phyloP scores from a whole-genome alignment of 2,113 vertebrate genomes.

The Pavo muticus region DNA sequence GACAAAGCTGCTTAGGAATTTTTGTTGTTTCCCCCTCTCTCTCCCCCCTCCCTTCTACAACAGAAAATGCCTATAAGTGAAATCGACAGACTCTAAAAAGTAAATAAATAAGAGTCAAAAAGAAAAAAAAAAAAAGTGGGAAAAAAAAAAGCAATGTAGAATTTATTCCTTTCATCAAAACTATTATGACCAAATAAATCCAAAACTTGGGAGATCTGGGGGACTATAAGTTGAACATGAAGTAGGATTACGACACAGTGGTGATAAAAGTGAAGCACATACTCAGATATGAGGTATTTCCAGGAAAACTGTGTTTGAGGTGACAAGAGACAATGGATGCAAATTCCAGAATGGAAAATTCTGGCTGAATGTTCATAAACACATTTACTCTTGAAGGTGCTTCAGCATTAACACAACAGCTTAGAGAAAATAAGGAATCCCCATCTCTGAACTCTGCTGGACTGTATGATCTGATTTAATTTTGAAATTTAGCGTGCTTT shows the following conservation, averaged over 20 bases:
- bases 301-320: not conserved
- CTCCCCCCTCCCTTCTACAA: rapidly evolving
- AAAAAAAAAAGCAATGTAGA: not conserved
- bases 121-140: not conserved
- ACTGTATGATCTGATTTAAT: not conserved
- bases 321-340: not conserved
- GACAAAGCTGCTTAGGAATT: not conserved
- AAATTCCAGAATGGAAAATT: not conserved
- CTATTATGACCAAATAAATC: not conserved
- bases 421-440: not conserved
- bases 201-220: not conserved
- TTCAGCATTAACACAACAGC: not conserved
- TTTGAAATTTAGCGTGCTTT: not conserved
- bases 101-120: not conserved
- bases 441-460: not conserved
- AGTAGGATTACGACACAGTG: not conserved
- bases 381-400: not conserved
- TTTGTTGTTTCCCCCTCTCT: not conserved
- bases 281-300: not conserved
- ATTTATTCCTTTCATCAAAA: not conserved
- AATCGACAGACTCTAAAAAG: not conserved
- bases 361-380: not conserved
- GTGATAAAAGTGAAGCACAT: not conserved
- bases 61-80: not conserved
- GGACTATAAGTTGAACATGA: not conserved